Percentiles rank a stretch among this genome's conserved stretches.
Conservation (phyloP, 2,797 vertebrate species). For the Alca torda region DNA sequence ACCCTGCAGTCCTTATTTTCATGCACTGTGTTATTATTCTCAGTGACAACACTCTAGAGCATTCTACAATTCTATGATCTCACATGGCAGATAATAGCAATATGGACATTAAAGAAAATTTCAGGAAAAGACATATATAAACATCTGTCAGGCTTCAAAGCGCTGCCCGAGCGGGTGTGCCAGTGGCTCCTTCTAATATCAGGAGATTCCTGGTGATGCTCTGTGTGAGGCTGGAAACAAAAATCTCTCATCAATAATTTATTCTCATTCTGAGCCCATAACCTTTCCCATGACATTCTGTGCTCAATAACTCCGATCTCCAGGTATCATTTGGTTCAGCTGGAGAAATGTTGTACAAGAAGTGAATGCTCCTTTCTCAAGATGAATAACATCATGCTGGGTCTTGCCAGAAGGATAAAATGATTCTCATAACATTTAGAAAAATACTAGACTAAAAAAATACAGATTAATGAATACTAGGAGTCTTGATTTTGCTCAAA, state of each 20-base stretch:
- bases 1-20: not conserved
- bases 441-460: not conserved
- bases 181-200: not conserved
- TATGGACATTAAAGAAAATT: not conserved
- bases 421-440: not conserved
- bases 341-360: not conserved
- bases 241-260: not conserved
- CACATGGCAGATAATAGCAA: not conserved
- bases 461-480: not conserved
- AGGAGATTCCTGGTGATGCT: not conserved
- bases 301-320: not conserved
- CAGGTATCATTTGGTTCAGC: not conserved
- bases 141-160: not conserved
- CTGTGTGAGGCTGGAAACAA: not conserved
- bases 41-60: not conserved
- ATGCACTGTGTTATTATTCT: not conserved
- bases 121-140: not conserved
- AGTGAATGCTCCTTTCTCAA: not conserved
- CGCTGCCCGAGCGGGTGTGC: not conserved
- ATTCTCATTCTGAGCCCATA: not conserved
- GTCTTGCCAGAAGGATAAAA: not conserved
- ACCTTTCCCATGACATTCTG: not conserved
- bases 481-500: not conserved
- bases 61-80: not conserved
- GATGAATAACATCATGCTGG: not conserved